phyloP scores from a whole-genome alignment of 1,140 invertebrate species.

The Penaeus chinensis region DNA sequence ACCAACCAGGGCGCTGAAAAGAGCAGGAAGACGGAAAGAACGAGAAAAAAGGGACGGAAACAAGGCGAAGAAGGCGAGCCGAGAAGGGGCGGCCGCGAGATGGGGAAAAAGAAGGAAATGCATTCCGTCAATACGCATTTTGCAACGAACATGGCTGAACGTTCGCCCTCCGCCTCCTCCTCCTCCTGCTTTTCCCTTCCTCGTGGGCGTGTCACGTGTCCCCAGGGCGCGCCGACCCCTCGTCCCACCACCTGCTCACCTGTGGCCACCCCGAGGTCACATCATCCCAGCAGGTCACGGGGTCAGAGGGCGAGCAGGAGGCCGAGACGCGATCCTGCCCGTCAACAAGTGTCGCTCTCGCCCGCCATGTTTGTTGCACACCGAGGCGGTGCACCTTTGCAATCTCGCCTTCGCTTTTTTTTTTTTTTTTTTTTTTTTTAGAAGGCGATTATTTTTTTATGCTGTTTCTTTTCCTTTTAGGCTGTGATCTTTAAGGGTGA shows the following conservation, averaged over 20 bases:
- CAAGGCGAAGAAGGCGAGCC: no score
- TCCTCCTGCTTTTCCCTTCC: background rate
- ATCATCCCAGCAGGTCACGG: constrained; percentile 20
- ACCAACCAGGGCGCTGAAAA: no score
- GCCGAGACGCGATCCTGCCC: constrained; percentile 3
- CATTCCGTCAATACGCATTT: constrained; percentile 45
- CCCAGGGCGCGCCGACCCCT: background rate
- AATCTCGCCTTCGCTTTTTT: background rate
- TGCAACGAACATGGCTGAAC: constrained; percentile 45
- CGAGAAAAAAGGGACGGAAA: no score
- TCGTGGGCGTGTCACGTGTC: background rate
- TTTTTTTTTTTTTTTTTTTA: constrained; percentile 1
- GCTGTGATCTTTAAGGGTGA: no score
- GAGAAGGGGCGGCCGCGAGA: no score
- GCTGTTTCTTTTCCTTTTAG: no score
- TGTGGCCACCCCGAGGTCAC: constrained; percentile 22
- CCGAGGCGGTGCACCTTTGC: background rate
- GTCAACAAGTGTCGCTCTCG: constrained; percentile 46
- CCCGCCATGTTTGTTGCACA: constrained; percentile 41
- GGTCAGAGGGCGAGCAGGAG: constrained; percentile 18
- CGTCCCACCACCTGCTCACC: constrained; percentile 18
- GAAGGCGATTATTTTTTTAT: background rate
- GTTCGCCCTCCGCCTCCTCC: background rate
- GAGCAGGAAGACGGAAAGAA: no score
- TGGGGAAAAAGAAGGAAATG: background rate